These are phyloP conservation scores for Sinocyclocheilus rhinocerous DNA, from an alignment of 2,113 vertebrate species.

Conservation along the genomic window DNA sequence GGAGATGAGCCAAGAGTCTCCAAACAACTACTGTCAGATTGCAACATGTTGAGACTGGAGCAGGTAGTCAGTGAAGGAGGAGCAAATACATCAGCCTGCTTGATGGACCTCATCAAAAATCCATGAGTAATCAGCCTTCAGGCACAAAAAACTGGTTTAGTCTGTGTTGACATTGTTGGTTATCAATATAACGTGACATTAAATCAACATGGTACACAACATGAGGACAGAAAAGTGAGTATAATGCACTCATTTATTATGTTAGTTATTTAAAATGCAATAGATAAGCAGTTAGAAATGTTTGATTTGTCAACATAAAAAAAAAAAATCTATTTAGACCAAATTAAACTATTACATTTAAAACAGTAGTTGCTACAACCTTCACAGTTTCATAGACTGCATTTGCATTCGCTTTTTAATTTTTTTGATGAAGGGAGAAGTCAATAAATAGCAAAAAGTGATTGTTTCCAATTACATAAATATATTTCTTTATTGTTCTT, in stretches of 20 bases:
- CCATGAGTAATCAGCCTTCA: conserved; percentile 32
- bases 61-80: conserved; percentile 30
- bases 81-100: conserved; percentile 35
- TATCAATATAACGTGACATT: not conserved
- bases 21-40: conserved; percentile 42
- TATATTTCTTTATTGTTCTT: not conserved
- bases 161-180: conserved; percentile 10
- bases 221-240: not conserved
- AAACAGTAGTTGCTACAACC: not conserved
- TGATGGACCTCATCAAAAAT: conserved; percentile 41
- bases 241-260: not conserved
- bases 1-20: conserved; percentile 49
- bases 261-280: not conserved
- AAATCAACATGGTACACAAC: not conserved
- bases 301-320: not conserved
- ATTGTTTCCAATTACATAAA: not conserved
- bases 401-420: not conserved
- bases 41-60: conserved; percentile 52
- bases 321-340: not conserved
- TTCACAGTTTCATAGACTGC: too few species aligned
- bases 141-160: not conserved
- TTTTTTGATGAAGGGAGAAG: not conserved
- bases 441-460: not conserved
- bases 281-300: not conserved
- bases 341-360: not conserved